Evolutionary conservation across 2,113 vertebrate species (phyloP).

Genomic region (Cisticola juncidis): DNA sequence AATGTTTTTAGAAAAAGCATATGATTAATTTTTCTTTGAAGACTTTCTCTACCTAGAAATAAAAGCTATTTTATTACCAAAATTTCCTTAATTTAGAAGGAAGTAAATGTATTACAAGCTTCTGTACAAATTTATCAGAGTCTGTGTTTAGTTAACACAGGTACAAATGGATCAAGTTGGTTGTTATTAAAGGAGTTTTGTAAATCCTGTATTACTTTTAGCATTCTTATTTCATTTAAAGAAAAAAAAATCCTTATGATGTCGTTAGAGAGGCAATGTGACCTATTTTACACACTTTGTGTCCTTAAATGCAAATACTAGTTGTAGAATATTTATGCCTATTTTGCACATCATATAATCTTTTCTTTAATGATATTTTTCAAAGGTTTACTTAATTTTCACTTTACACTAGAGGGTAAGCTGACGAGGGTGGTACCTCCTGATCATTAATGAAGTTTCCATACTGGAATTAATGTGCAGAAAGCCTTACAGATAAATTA

Average conservation of each 20-base stretch:
- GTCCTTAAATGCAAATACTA: background rate
- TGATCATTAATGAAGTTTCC: background rate
- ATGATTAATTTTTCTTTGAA: background rate
- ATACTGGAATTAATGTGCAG: background rate
- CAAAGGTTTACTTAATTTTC: background rate
- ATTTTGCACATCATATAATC: background rate
- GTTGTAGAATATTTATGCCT: background rate
- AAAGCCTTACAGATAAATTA: background rate
- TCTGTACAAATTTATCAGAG: background rate
- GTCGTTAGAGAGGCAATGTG: background rate
- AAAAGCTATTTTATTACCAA: background rate
- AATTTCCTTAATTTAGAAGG: background rate
- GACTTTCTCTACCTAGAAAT: background rate
- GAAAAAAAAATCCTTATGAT: background rate
- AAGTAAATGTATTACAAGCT: background rate
- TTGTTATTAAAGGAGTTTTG: background rate
- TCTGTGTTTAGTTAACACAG: background rate
- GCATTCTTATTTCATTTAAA: background rate
- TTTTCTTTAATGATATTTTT: background rate
- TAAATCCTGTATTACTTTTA: background rate
- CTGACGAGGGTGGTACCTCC: background rate
- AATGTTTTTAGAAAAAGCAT: background rate
- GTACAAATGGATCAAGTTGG: background rate
- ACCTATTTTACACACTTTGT: background rate
- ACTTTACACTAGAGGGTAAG: background rate